Evolutionary conservation across 2,797 vertebrate species (phyloP), one percentile per base, ranked within the genome.

Genomic region (Geotria australis): DNA sequence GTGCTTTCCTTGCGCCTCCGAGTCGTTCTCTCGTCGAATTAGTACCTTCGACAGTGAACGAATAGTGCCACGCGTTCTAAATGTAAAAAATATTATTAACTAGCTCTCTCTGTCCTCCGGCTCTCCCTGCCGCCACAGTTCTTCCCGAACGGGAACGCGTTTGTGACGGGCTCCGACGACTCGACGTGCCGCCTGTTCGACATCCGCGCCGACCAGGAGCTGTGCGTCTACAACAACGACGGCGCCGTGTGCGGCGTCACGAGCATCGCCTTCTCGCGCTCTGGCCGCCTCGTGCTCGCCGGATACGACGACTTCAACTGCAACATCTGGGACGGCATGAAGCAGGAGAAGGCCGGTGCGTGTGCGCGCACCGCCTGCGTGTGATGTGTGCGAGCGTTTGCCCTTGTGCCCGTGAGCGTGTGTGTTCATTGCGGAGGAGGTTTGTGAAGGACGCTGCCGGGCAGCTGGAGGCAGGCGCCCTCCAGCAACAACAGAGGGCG

Each of bases 91-190:
- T n/a, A n/a, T n/a, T n/a, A n/a, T n/a, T n/a, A n/a, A n/a, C n/a
- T 51, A 11, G 11, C 13, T 13, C 48, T 51, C 48, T 51, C 13
- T 13, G 13, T 13, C 13, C 48, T 10, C 48, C 13, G 10, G 51
- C 48, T 51, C 48, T 51, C 13, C 51, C 48, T 51, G 48, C 48
- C 48, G 5, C 48, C 48, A 10, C 65, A 98, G 89, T 98, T 95
- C 70, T 96, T 98, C 68, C 91, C 91, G n/a, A 95, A 74, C 0
- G 88, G 91, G 1, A 79, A 91, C 13, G 88, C 82, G 9, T 80
- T 98, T 64, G 83, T 38, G 24, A 38, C 24, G 24, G 51, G 51
- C 51, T 55, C 51, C 12, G 51, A 55, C 51, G 51, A 55, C 55
- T 51, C 51, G 51, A 55, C 51, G 8, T 55, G 51, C 51, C 51